Percentiles rank a stretch among this genome's conserved stretches.
These are phyloP conservation scores for Heliconius sara DNA, from an alignment of 2,888 invertebrate genomes.

Conservation along the genomic window DNA sequence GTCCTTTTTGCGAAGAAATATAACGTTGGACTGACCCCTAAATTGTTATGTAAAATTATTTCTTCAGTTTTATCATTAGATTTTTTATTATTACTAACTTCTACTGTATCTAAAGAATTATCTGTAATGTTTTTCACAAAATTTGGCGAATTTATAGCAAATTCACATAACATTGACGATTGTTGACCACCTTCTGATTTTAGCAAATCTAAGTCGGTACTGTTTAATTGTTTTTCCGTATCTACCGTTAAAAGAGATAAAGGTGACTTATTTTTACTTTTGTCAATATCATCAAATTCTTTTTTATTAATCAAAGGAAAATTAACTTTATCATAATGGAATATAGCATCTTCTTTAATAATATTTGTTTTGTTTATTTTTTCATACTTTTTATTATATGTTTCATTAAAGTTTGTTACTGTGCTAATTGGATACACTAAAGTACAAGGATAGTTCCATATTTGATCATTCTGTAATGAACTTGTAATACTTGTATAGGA, in stretches of 20 bases:
- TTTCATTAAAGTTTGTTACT: slow-evolving; percentile 11
- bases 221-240: slow-evolving; percentile 61
- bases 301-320: background rate
- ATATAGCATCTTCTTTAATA: background rate
- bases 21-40: slow-evolving; percentile 50
- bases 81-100: slow-evolving; percentile 5
- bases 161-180: slow-evolving; percentile 48
- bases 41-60: background rate
- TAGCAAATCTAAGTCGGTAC: slow-evolving; percentile 58
- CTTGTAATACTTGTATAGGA: slow-evolving; percentile 51
- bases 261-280: slow-evolving; percentile 50
- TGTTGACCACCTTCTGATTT: slow-evolving; percentile 49
- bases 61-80: slow-evolving; percentile 30
- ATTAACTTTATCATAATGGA: slow-evolving; percentile 19
- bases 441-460: slow-evolving; percentile 24
- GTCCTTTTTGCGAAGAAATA: slow-evolving; percentile 62
- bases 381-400: background rate
- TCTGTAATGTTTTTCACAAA: slow-evolving; percentile 1
- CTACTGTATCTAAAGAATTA: background rate
- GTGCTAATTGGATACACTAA: slow-evolving; percentile 38
- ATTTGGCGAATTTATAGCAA: slow-evolving; percentile 47
- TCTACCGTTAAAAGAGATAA: slow-evolving; percentile 53
- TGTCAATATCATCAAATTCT: background rate
- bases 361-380: background rate
- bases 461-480: slow-evolving; percentile 35